phyloP scores from a whole-genome alignment of 2,888 invertebrate species.

The Syrista parreyssii region DNA sequence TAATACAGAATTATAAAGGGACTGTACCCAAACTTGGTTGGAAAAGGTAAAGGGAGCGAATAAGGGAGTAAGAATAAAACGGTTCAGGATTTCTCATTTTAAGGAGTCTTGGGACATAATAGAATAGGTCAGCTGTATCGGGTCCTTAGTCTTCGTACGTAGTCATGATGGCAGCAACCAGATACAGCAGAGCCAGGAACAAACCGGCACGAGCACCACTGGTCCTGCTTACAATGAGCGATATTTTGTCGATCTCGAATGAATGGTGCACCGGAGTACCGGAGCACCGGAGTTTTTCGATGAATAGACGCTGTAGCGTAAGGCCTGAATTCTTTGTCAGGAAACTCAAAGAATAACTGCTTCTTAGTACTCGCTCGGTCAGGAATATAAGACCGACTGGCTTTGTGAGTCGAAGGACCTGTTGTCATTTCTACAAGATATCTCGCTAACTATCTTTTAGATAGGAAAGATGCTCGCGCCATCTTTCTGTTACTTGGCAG shows the following conservation, averaged over 20 bases:
- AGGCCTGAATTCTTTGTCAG: conserved; percentile 42
- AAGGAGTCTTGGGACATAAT: too few relatives aligned
- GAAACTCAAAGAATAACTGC: conserved; percentile 60
- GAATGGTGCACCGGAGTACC: conserved; percentile 42
- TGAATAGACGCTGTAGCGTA: conserved; percentile 46
- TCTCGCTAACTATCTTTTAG: not conserved
- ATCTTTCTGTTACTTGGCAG: too few relatives aligned
- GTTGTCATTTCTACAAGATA: conserved; percentile 53
- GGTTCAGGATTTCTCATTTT: too few relatives aligned
- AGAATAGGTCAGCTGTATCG: too few relatives aligned
- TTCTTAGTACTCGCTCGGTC: conserved; percentile 47
- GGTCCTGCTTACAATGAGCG: conserved; percentile 18
- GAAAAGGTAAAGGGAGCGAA: too few relatives aligned
- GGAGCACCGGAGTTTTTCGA: conserved; percentile 29
- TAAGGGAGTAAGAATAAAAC: too few relatives aligned
- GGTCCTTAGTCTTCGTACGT: too few relatives aligned
- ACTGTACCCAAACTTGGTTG: too few relatives aligned
- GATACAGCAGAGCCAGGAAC: too few relatives aligned
- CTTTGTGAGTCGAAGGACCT: conserved; percentile 43
- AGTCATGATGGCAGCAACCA: too few relatives aligned
- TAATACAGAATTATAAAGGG: too few relatives aligned
- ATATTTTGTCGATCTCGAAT: conserved; percentile 54
- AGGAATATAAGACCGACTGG: conserved; percentile 35
- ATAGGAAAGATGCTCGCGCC: too few relatives aligned
- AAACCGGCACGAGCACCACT: conserved; percentile 23